Base-by-base conservation (phyloP, 2,797 vertebrate species). In the Centropyge bicolor region DNA sequence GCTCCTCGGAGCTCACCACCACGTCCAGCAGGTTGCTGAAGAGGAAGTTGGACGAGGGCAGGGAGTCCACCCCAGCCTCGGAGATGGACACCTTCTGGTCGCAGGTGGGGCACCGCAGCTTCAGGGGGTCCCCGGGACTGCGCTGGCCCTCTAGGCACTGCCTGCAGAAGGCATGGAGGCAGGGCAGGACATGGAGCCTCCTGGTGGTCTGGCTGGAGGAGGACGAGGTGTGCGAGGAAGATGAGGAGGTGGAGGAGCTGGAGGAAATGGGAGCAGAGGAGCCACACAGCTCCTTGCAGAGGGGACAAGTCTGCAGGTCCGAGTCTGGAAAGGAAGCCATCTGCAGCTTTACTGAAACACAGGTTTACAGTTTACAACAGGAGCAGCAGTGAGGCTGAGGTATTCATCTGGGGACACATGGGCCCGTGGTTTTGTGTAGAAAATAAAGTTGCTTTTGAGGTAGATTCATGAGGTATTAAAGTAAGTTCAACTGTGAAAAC, bases 231-330 rank as follows among this genome's bases (percentile, higher is more conserved):
- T 97, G 97, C 8, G 97, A 97, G 52, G 96, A 97, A 3, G 97
- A 97, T 0, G 97, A 97, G 8, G 97, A 97, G 84, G 97, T 96
- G 74, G 97, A 97, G 1, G 96, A 97, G 92, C 93, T 96, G 48
- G 93, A 97, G 76, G 97, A 97, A 85, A 96, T 95, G 9, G 96
- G 95, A 70, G 96, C 97, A 1, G 97, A 97, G 80, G 96, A 97
- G 88, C 97, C 96, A 82, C 97, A 98, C 91, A 96, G 93, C 95
- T 97, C 96, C 93, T 98, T 98, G 92, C 97, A 98, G 89, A 97
- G 95, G 51, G 96, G 96, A 87, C 97, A 98, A 72, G 96, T 93
- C 95, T 98, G 97, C 92, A 97, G 96, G 92, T 97, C 97, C 27
- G 96, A 95, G 86, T 98, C 97, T 52, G 96, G 95, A 88, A 97